Percentiles rank a stretch among this genome's conserved stretches.
Conservation (phyloP, 2,113 vertebrate genomes). For the Pollimyrus isidori region DNA sequence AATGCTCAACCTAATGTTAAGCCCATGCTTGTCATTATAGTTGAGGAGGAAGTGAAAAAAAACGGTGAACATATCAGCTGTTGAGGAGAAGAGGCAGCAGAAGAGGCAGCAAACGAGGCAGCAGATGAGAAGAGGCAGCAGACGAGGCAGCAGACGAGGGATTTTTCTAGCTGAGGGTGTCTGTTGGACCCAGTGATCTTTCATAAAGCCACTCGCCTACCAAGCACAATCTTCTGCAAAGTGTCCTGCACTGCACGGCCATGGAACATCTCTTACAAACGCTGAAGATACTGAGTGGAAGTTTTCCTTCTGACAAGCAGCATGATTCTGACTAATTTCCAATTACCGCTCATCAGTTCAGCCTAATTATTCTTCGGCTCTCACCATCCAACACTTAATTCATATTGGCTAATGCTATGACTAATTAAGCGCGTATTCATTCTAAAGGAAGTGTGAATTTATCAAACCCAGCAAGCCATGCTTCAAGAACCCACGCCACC, state of each 20-base stretch:
- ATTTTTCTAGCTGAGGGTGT: neutral
- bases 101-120: neutral
- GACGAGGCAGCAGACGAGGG: neutral
- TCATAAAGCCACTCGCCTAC: neutral
- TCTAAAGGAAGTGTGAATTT: constrained; percentile 38
- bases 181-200: neutral
- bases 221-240: neutral
- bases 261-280: neutral
- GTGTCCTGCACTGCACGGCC: neutral
- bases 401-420: constrained; percentile 29
- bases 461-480: constrained; percentile 34
- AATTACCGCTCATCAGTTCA: constrained; percentile 46
- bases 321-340: constrained; percentile 44
- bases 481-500: neutral
- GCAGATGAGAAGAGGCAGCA: no score
- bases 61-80: neutral
- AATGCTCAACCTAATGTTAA: neutral
- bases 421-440: constrained; percentile 18
- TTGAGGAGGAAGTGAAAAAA: neutral
- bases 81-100: neutral
- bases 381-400: constrained; percentile 22
- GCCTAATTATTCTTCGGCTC: constrained; percentile 32
- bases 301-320: constrained; percentile 25
- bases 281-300: neutral
- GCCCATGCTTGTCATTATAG: neutral